phyloP scores from a whole-genome alignment of 37 sponge, comb jelly and placozoan species.

The Axinella damicornis region DNA sequence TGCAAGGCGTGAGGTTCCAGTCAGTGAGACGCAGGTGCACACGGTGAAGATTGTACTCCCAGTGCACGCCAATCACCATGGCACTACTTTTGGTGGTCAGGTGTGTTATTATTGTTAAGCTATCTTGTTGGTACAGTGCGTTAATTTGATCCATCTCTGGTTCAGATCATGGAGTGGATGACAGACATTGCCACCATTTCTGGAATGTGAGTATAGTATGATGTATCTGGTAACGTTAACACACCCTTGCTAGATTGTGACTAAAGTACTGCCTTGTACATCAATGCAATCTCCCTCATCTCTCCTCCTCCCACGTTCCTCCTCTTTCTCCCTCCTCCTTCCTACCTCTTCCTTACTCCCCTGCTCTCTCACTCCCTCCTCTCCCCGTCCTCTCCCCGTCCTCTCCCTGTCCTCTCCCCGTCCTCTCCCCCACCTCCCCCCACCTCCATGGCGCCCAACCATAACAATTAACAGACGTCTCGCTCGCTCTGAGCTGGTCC shows the following conservation, averaged over 20 bases:
- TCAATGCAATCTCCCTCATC: too few species aligned
- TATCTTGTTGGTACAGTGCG: too few species aligned
- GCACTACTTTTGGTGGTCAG: conserved; percentile 65
- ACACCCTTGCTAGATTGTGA: too few species aligned
- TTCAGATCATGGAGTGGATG: conserved; percentile 73
- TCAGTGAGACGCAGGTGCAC: conserved; percentile 28
- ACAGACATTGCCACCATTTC: conserved; percentile 56
- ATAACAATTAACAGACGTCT: conserved; percentile 22
- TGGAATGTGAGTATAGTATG: conserved; percentile 13
- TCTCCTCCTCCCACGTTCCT: too few species aligned
- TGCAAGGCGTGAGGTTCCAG: neutral
- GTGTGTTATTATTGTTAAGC: neutral
- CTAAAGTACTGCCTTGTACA: too few species aligned
- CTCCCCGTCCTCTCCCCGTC: neutral
- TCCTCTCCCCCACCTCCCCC: neutral
- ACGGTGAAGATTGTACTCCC: conserved; percentile 60
- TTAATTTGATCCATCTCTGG: neutral
- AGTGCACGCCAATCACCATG: conserved; percentile 65
- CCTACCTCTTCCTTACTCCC: neutral
- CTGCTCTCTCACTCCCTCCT: neutral
- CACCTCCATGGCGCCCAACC: neutral
- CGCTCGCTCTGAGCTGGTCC: conserved; percentile 5
- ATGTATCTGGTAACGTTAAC: too few species aligned
- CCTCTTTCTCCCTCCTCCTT: neutral
- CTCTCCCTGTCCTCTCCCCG: neutral